Conservation (phyloP, 2,888 invertebrate genomes). For the Copidosoma aretas region DNA sequence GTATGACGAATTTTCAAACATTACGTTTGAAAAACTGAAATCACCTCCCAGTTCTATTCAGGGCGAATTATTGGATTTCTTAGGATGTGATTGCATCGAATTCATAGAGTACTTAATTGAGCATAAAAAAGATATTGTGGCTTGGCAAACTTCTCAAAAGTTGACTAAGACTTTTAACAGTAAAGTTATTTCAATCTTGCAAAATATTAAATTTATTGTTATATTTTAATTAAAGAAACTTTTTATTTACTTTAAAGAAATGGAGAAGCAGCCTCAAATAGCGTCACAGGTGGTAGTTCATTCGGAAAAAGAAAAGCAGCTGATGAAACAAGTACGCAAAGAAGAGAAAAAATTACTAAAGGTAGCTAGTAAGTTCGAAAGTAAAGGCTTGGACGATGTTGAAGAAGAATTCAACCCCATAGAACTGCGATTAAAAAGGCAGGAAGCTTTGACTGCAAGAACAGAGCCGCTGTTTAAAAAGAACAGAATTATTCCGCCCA, state of each 20-base stretch:
- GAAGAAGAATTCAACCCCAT: slow-evolving; percentile 66
- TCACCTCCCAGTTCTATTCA: slow-evolving; percentile 69
- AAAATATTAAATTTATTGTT: slow-evolving; percentile 3
- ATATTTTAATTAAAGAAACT: too few species aligned
- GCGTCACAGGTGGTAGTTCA: slow-evolving; percentile 84
- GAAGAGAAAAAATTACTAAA: slow-evolving; percentile 80
- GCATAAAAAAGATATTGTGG: slow-evolving; percentile 50
- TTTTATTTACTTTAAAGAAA: slow-evolving; percentile 50
- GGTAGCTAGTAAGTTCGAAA: slow-evolving; percentile 60
- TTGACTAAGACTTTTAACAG: slow-evolving; percentile 39
- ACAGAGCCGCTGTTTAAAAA: slow-evolving; percentile 64
- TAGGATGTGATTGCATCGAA: slow-evolving; percentile 77
- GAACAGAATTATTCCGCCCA: slow-evolving; percentile 49
- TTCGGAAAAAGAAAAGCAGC: slow-evolving; percentile 81
- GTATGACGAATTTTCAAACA: slow-evolving; percentile 68
- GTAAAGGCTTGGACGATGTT: slow-evolving; percentile 57
- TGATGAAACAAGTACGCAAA: slow-evolving; percentile 79
- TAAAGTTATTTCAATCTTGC: not conserved
- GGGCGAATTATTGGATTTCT: slow-evolving; percentile 84
- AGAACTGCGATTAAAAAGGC: slow-evolving; percentile 66
- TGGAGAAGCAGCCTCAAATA: slow-evolving; percentile 68
- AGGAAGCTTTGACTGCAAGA: slow-evolving; percentile 60
- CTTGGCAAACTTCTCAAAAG: slow-evolving; percentile 44
- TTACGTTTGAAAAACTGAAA: slow-evolving; percentile 69
- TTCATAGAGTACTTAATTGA: slow-evolving; percentile 56